Percentiles rank a stretch among this genome's conserved stretches.
Conservation (phyloP, 2,888 invertebrate genomes). For the Meghimatium bilineatum region DNA sequence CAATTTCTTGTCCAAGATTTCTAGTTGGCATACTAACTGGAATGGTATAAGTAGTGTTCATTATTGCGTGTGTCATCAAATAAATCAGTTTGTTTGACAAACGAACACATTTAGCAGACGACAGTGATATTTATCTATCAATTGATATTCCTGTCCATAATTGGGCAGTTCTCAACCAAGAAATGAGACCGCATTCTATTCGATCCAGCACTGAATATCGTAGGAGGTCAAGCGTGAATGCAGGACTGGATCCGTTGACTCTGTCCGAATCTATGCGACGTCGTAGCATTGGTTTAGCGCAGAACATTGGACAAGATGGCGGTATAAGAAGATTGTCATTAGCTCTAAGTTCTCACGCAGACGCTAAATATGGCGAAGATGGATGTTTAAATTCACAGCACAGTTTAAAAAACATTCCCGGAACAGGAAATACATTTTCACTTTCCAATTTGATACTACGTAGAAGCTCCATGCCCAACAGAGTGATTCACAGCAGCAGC, state of each 20-base stretch:
- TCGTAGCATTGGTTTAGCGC: background rate
- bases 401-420: background rate
- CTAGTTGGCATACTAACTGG: too few species aligned
- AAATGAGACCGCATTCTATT: conserved; percentile 28
- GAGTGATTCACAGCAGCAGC: background rate
- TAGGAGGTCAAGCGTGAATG: background rate
- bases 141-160: too few species aligned
- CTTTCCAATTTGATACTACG: conserved; percentile 18
- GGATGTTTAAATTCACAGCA: background rate
- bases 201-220: conserved; percentile 25
- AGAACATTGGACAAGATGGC: background rate
- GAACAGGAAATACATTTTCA: background rate
- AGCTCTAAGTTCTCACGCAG: background rate
- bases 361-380: background rate
- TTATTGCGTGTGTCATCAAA: too few species aligned
- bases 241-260: background rate
- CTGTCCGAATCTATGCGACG: background rate
- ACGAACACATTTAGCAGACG: too few species aligned
- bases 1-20: too few species aligned
- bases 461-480: background rate
- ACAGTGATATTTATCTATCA: too few species aligned
- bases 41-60: too few species aligned
- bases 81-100: too few species aligned
- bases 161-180: too few species aligned
- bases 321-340: background rate